phyloP scores from a whole-genome alignment of 2,113 vertebrate genomes.

The Coptodon bakossiorum region DNA sequence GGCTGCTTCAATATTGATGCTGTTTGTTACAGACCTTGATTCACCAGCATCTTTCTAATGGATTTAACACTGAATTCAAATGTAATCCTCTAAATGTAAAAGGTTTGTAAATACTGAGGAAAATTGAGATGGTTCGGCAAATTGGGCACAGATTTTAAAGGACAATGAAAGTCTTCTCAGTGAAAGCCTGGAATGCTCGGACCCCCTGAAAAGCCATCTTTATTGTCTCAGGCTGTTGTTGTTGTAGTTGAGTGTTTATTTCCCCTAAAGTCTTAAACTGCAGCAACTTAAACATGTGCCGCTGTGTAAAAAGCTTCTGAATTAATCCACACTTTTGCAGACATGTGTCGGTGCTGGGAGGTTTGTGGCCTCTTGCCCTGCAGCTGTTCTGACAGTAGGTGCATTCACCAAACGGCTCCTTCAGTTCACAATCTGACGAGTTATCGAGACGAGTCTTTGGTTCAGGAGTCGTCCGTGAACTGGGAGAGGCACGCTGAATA shows the following conservation, averaged over 20 bases:
- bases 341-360: not conserved
- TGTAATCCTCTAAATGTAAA: not conserved
- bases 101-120: not conserved
- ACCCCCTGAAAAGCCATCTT: not conserved
- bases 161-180: not conserved
- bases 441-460: not conserved
- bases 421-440: not conserved
- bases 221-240: not conserved
- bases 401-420: not conserved
- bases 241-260: not conserved
- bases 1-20: slow-evolving; percentile 26
- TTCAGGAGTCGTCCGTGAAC: not conserved
- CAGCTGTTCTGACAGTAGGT: not conserved
- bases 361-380: not conserved
- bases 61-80: not conserved
- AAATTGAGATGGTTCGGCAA: not conserved
- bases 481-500: not conserved
- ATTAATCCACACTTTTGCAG: not conserved
- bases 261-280: not conserved
- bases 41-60: slow-evolving; percentile 7
- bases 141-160: not conserved
- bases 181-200: not conserved
- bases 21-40: slow-evolving; percentile 12
- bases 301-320: not conserved
- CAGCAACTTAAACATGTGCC: not conserved